Conservation (phyloP, 2,113 vertebrate species). For the Percina caprodes region DNA sequence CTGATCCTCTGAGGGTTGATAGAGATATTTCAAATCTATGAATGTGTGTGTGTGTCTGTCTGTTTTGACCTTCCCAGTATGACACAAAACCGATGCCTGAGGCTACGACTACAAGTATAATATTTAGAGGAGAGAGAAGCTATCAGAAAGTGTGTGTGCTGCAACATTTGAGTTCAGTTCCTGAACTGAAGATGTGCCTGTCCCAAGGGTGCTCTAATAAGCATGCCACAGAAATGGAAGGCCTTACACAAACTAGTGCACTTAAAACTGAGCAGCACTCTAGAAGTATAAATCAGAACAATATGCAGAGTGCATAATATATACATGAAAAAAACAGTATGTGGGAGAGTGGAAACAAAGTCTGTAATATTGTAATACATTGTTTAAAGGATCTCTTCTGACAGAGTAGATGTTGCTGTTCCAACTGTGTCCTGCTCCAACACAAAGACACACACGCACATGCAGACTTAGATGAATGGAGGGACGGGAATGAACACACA, state of each 20-base stretch:
- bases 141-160: conserved; percentile 52
- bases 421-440: conserved; percentile 24
- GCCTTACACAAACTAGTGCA: conserved; percentile 39
- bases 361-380: conserved; percentile 56
- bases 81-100: conserved; percentile 64
- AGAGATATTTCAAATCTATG: conserved; percentile 75
- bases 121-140: conserved; percentile 62
- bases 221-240: conserved; percentile 54
- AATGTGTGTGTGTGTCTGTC: conserved; percentile 10
- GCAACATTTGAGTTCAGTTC: conserved; percentile 27
- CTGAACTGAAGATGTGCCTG: conserved; percentile 40
- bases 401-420: conserved; percentile 56
- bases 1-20: conserved; percentile 74
- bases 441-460: conserved; percentile 16
- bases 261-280: conserved; percentile 55
- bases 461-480: conserved; percentile 45
- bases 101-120: conserved; percentile 64
- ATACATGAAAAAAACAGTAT: conserved; percentile 16
- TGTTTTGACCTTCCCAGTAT: conserved; percentile 76
- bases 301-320: conserved; percentile 56
- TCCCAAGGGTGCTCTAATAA: conserved; percentile 61
- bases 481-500: conserved; percentile 17
- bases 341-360: conserved; percentile 49
- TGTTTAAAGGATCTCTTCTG: conserved; percentile 65
- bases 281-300: conserved; percentile 46